Percentiles rank a stretch among this genome's conserved stretches.
These are phyloP conservation scores for Furcula furcula DNA, from an alignment of 2,888 invertebrate species.

Conservation along the genomic window DNA sequence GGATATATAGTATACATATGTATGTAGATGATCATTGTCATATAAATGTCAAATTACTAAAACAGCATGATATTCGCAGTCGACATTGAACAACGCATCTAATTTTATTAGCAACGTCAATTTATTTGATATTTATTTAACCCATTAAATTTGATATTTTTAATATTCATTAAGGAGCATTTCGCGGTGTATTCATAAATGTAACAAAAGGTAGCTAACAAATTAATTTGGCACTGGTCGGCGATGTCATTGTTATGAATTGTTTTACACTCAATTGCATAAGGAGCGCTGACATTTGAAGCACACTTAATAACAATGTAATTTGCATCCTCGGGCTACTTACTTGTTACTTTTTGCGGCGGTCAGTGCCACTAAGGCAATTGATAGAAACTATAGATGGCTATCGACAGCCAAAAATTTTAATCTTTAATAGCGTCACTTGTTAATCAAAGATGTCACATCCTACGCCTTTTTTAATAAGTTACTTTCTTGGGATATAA, in stretches of 20 bases:
- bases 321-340: not conserved
- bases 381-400: too few species aligned
- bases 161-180: not conserved
- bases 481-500: too few species aligned
- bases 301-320: not conserved
- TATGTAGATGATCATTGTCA: not conserved
- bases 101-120: not conserved
- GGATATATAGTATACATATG: not conserved
- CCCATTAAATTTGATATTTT: not conserved
- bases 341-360: not conserved
- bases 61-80: not conserved
- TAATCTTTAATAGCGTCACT: too few species aligned
- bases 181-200: conserved; percentile 2
- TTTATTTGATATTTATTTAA: not conserved
- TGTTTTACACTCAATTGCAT: not conserved
- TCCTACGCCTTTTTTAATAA: too few species aligned
- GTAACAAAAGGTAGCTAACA: conserved; percentile 2
- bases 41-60: not conserved
- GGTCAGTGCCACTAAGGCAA: not conserved
- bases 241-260: not conserved
- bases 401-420: too few species aligned
- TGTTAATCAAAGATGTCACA: too few species aligned
- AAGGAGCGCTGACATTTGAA: not conserved
- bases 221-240: conserved; percentile 2
- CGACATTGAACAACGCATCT: not conserved